phyloP scores from a whole-genome alignment of 2,113 vertebrate genomes.

The Boleophthalmus pectinirostris region DNA sequence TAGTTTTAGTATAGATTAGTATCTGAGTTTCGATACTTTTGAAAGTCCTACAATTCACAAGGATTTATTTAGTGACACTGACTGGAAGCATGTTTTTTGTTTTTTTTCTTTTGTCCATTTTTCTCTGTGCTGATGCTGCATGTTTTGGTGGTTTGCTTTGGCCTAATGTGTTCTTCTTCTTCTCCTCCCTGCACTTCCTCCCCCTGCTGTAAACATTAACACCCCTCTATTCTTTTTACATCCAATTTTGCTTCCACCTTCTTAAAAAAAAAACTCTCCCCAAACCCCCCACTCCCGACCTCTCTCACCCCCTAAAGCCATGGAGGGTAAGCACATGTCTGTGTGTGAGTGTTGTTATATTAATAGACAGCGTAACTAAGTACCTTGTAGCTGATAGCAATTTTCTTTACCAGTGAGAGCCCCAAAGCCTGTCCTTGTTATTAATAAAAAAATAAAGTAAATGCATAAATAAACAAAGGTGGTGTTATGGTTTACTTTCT shows the following conservation, averaged over 20 bases:
- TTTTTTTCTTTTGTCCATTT: conserved; percentile 9
- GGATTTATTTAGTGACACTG: neutral
- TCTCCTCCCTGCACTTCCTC: conserved; percentile 24
- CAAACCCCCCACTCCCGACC: conserved; percentile 6
- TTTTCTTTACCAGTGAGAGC: neutral
- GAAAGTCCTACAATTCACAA: neutral
- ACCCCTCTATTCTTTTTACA: conserved; percentile 12
- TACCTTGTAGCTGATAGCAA: conserved; percentile 17
- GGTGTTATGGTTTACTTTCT: neutral
- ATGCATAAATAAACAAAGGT: too few relatives aligned
- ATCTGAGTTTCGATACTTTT: too few relatives aligned
- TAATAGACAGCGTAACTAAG: conserved; percentile 28
- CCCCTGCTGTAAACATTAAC: conserved; percentile 18
- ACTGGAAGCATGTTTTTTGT: neutral
- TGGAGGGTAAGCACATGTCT: conserved; percentile 72
- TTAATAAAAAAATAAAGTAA: neutral
- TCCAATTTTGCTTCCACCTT: conserved; percentile 3
- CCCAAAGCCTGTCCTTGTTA: neutral
- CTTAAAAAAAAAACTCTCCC: neutral
- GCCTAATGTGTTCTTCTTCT: conserved; percentile 58
- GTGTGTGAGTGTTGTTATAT: conserved; percentile 35
- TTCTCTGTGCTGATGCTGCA: conserved; percentile 30
- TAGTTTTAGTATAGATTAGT: too few relatives aligned
- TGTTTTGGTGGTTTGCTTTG: conserved; percentile 46
- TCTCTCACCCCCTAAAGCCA: conserved; percentile 46